phyloP scores from a whole-genome alignment of 2,888 invertebrate species.

The Erebia epiphron region DNA sequence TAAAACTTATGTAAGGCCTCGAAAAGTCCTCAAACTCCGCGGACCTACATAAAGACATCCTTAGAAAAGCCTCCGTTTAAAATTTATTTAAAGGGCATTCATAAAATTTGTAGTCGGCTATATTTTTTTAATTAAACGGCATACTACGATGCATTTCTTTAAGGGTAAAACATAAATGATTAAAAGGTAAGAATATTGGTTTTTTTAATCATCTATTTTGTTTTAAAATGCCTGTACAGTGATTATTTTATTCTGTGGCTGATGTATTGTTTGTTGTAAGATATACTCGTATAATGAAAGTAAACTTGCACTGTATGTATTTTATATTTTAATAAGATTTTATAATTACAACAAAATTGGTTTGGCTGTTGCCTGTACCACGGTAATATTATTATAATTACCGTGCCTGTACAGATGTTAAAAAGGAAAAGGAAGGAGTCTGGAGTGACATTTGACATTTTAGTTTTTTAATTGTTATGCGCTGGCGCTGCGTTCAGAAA shows the following conservation, averaged over 20 bases:
- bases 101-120: constrained; percentile 27
- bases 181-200: neutral
- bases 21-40: constrained; percentile 4
- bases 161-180: constrained; percentile 5
- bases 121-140: constrained; percentile 40
- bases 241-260: neutral
- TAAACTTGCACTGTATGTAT: too few species aligned
- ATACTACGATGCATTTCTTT: constrained; percentile 38
- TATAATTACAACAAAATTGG: too few species aligned
- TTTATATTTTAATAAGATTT: too few species aligned
- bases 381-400: too few species aligned
- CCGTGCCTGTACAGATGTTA: too few species aligned
- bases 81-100: constrained; percentile 35
- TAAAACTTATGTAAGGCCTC: constrained; percentile 13
- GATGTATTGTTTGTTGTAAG: too few species aligned
- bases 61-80: constrained; percentile 31
- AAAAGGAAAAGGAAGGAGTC: too few species aligned
- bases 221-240: neutral
- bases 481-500: too few species aligned
- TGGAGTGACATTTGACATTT: too few species aligned
- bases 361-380: too few species aligned
- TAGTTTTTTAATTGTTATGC: too few species aligned
- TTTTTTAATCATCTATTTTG: neutral
- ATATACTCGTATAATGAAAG: too few species aligned
- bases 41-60: constrained; percentile 29